A percentile compares a stretch with the other conserved stretches of the same genome.
Conservation (phyloP, 2,797 vertebrate species). For the Poeciliopsis presidionis region DNA sequence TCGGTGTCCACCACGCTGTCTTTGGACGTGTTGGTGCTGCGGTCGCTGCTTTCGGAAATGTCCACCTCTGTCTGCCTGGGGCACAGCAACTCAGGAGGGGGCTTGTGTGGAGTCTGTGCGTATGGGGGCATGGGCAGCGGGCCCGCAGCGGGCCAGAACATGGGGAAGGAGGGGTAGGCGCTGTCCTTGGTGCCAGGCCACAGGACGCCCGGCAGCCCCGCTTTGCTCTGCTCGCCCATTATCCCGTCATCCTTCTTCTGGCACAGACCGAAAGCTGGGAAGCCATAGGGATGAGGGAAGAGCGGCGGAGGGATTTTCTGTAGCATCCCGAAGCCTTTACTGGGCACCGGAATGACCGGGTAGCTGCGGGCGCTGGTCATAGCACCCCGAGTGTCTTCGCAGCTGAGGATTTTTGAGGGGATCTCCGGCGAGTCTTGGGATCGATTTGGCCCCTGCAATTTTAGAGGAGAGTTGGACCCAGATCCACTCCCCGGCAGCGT, state of each 20-base stretch:
- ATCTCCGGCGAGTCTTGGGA: constrained; percentile 73
- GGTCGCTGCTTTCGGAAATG: constrained; percentile 81
- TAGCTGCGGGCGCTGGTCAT: constrained; percentile 88
- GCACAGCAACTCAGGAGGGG: constrained; percentile 78
- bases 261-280: constrained; percentile 93
- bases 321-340: constrained; percentile 93
- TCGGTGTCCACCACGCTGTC: constrained; percentile 80
- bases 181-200: constrained; percentile 89
- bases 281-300: constrained; percentile 94
- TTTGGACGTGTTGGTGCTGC: constrained; percentile 82
- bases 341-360: constrained; percentile 95
- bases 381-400: constrained; percentile 75
- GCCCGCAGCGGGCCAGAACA: constrained; percentile 94
- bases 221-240: constrained; percentile 81
- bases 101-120: constrained; percentile 86
- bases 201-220: constrained; percentile 85
- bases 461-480: constrained; percentile 61
- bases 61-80: constrained; percentile 77
- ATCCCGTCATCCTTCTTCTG: constrained; percentile 90
- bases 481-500: constrained; percentile 86
- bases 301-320: constrained; percentile 95
- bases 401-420: constrained; percentile 78
- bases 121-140: constrained; percentile 89
- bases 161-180: constrained; percentile 91
- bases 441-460: constrained; percentile 65